phyloP scores from a whole-genome alignment of 2,888 invertebrate species.

The Mechanitis messenoides region DNA sequence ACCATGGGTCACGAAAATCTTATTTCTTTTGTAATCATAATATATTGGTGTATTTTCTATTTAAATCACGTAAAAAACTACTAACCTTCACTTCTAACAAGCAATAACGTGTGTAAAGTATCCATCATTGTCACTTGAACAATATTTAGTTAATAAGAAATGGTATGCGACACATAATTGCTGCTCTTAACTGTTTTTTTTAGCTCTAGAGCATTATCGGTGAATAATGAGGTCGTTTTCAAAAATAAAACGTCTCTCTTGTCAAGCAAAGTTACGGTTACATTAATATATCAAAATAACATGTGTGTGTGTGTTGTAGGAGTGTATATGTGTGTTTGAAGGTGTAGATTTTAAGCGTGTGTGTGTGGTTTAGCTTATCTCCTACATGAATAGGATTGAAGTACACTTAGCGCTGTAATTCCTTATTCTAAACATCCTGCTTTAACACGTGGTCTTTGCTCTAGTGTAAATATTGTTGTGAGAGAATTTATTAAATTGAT shows the following conservation, averaged over 20 bases:
- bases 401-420: constrained; percentile 60
- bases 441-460: constrained; percentile 56
- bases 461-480: constrained; percentile 63
- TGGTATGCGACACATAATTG: constrained; percentile 57
- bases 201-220: constrained; percentile 60
- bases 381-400: constrained; percentile 51
- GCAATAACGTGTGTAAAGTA: constrained; percentile 51
- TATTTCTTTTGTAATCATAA: neutral
- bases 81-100: constrained; percentile 36
- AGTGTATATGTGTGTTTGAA: constrained; percentile 38
- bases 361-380: constrained; percentile 48
- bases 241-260: constrained; percentile 69
- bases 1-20: too few species aligned
- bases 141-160: constrained; percentile 61
- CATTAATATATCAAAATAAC: constrained; percentile 67
- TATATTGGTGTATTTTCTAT: neutral
- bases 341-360: constrained; percentile 14
- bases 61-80: constrained; percentile 35
- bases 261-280: constrained; percentile 60
- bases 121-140: constrained; percentile 43
- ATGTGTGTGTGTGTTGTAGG: constrained; percentile 19
- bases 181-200: constrained; percentile 57
- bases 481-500: constrained; percentile 47
- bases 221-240: constrained; percentile 72
- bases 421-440: constrained; percentile 69